Base-by-base conservation (phyloP, 2,113 vertebrate genomes). In the Oenanthe oenanthe region DNA sequence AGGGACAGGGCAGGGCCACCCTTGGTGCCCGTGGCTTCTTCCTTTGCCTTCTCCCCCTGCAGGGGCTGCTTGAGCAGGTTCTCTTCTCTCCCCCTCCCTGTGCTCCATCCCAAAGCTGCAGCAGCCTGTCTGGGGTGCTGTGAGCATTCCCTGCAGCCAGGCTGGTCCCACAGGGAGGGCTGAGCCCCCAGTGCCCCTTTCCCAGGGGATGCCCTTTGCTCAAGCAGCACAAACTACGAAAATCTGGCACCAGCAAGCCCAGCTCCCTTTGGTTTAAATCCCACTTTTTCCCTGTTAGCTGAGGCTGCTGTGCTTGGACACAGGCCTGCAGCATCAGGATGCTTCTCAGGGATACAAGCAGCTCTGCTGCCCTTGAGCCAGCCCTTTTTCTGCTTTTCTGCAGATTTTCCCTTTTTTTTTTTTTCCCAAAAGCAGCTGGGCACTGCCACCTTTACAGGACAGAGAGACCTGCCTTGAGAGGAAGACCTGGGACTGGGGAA, bases 211-310 rank as follows among this genome's bases (percentile, higher is more conserved):
- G 2, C 14, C 8, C 50, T 70, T 20, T 28, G 65, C 73, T 54
- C 21, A 0, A 53, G 68, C 51, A 19, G 38, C 88, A 53, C 58
- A 25, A 73, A 25, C 60, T 1, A 1, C 6, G 0, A 43, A 4
- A 11, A 61, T 48, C 78, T 51, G 74, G 24, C 14, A 85, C 2
- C 6, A 19, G 43, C 85, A 26, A 26, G 48, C 19, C 36, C 68
- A 9, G 13, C 24, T 2, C 54, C 29, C 26, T 51, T 10, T 0
- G 2, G 15, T 26, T 90, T 51, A 16, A 70, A 77, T 61, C 25
- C 38, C 9, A 0, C 9, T n/a, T 42, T 48, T 0, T 1, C 53
- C 36, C 32, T 19, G 1, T 0, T 1, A 50, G 68, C 1, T 0
- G 25, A 28, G 36, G 16, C n/a, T n/a, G 57, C 36, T 0, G 2